Percentiles rank a stretch among this genome's conserved stretches.
phyloP scores from a whole-genome alignment of 1,140 invertebrate species.

The Micrasema longulum region DNA sequence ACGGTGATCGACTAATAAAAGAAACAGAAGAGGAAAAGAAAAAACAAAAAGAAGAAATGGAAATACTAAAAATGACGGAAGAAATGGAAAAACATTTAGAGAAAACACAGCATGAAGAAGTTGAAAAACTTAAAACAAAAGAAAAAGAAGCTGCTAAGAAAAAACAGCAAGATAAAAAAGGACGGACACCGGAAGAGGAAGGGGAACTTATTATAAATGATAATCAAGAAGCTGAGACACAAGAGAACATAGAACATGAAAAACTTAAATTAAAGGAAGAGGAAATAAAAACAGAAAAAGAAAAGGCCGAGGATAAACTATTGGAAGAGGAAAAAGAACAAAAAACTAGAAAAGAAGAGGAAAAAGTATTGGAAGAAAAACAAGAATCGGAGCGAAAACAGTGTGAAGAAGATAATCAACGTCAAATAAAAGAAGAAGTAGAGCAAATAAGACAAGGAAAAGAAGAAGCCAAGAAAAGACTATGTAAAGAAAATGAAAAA shows the following conservation, averaged over 20 bases:
- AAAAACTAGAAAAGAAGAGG: conserved; percentile 57
- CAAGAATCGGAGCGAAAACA: background rate
- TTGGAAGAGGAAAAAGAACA: conserved; percentile 4
- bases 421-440: conserved; percentile 48
- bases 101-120: conserved; percentile 1
- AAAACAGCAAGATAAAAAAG: conserved; percentile 20
- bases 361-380: conserved; percentile 53
- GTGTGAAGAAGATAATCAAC: conserved; percentile 48
- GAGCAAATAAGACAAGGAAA: conserved; percentile 15
- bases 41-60: conserved; percentile 31
- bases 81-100: conserved; percentile 35
- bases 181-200: conserved; percentile 25
- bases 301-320: conserved; percentile 13
- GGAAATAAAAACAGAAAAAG: conserved; percentile 34
- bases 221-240: conserved; percentile 8
- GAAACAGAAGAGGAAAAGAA: conserved; percentile 38
- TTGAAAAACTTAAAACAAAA: conserved; percentile 26
- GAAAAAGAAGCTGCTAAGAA: conserved; percentile 36
- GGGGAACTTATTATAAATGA: conserved; percentile 5
- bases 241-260: conserved; percentile 7
- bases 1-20: conserved; percentile 10
- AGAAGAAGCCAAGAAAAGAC: conserved; percentile 38
- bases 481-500: conserved; percentile 15
- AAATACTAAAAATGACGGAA: too few species aligned
- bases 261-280: conserved; percentile 31